These are phyloP conservation scores for Heliangelus exortis DNA, from an alignment of 2,797 vertebrate species.

Conservation along the genomic window DNA sequence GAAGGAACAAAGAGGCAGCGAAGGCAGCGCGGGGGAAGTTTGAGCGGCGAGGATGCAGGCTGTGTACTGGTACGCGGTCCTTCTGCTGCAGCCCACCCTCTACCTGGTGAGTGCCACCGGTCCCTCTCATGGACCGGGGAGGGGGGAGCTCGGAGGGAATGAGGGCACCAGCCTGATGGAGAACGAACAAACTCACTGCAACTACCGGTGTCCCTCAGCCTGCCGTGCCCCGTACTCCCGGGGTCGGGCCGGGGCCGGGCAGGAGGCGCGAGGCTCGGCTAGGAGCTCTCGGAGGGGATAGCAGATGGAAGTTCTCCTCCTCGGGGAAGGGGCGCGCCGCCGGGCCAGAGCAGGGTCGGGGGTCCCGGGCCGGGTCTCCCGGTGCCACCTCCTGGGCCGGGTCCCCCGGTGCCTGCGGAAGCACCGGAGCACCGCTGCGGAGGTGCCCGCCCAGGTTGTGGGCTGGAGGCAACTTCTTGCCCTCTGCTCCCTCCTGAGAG, in stretches of 20 bases:
- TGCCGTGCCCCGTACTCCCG: background rate
- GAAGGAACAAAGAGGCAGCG: slow-evolving; percentile 83
- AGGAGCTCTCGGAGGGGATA: background rate
- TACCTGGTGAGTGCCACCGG: slow-evolving; percentile 89
- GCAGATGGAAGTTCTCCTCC: background rate
- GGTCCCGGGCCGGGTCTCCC: background rate
- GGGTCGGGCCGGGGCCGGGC: background rate
- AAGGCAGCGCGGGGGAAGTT: slow-evolving; percentile 90
- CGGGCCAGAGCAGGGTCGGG: background rate
- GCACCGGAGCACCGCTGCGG: background rate
- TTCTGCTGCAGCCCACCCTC: slow-evolving; percentile 89
- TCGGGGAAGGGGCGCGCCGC: background rate
- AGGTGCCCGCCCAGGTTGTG: background rate
- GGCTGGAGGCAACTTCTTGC: background rate
- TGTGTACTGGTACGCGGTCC: slow-evolving; percentile 90
- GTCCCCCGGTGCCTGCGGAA: background rate
- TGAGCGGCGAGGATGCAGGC: slow-evolving; percentile 93
- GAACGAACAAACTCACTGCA: slow-evolving; percentile 21
- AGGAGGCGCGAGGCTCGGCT: too few species aligned
- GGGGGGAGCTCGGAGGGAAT: background rate
- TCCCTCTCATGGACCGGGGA: background rate
- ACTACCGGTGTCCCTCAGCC: background rate
- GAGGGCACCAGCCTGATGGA: background rate
- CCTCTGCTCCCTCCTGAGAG: background rate
- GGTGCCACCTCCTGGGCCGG: background rate